Evolutionary conservation across 2,888 invertebrate genomes (phyloP), one percentile per base, ranked within the genome.

Genomic region (Drosophila kambysellisi): DNA sequence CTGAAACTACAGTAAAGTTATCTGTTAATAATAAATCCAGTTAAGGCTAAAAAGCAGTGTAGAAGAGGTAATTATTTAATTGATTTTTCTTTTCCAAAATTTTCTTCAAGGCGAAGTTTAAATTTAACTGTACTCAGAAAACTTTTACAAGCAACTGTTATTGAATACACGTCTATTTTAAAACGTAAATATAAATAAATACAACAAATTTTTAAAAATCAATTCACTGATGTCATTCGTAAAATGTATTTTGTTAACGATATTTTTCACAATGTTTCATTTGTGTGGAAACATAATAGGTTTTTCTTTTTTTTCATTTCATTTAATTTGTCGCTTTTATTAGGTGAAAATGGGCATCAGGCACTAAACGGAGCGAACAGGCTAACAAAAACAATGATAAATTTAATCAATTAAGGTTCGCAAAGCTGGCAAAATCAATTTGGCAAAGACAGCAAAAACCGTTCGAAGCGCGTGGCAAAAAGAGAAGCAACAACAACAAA

Each of bases 351-450:
- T 67, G 75, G 67, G 67, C 54, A 60, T 15, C 29, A 20, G n/a
- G n/a, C 48, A 56, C 46, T 52, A 60, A 41, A 25, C 39, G 41
- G 0, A 32, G 39, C 52, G 56, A 68, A 60, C 51, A 48, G 67
- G 53, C 65, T 65, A 66, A 79, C 63, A 79, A 79, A 79, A 76
- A 79, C 76, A 76, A 70, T 73, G 70, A 79, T 73, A 71, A 82
- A 74, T 81, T 81, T 79, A 81, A 81, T 81, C 82, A 81, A 81
- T 81, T 79, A 73, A 76, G 81, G 69, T 81, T 80, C 59, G 20
- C 39, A 75, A 71, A 63, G 70, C 76, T 82, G 81, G 79, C 79
- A 82, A 82, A 84, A 74, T 74, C 81, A 82, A 84, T 82, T 87
- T 77, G 67, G 48, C 58, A 65, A 59, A 61, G 51, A 50, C 70